phyloP scores from a whole-genome alignment of 1,140 invertebrate genomes.

The Elymnias hypermnestra region DNA sequence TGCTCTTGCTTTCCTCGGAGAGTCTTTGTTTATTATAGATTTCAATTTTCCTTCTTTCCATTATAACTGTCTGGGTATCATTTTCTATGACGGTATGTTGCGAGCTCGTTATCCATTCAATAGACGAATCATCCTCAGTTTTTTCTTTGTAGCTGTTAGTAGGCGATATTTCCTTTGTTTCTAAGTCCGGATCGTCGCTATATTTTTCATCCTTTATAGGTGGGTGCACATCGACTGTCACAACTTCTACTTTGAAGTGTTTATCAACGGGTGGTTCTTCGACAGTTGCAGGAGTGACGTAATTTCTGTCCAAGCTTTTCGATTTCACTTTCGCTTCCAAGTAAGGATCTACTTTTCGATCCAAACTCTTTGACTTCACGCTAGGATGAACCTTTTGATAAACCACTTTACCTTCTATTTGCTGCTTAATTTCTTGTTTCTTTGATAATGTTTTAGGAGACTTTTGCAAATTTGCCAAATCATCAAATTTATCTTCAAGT shows the following conservation, averaged over 20 bases:
- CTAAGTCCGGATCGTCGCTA: conserved; percentile 44
- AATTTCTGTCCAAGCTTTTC: conserved; percentile 77
- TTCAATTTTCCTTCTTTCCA: conserved; percentile 78
- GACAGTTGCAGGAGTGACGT: conserved; percentile 57
- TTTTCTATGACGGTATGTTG: conserved; percentile 72
- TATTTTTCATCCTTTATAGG: conserved; percentile 60
- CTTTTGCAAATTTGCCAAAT: conserved; percentile 74
- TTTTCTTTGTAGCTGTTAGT: conserved; percentile 61
- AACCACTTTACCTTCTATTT: conserved; percentile 78
- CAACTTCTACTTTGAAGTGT: conserved; percentile 70
- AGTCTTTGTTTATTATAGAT: conserved; percentile 73
- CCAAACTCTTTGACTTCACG: conserved; percentile 77
- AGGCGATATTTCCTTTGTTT: conserved; percentile 58
- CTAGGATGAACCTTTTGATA: conserved; percentile 72
- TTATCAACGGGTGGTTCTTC: conserved; percentile 36
- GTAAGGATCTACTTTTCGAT: conserved; percentile 70
- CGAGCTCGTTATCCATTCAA: conserved; percentile 67
- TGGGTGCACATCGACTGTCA: conserved; percentile 68
- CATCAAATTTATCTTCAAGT: conserved; percentile 78
- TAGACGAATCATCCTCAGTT: conserved; percentile 65
- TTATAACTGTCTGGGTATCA: conserved; percentile 78
- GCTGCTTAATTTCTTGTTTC: conserved; percentile 79
- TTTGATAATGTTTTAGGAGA: conserved; percentile 78
- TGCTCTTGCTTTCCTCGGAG: conserved; percentile 58
- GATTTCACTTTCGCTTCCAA: conserved; percentile 78